A percentile compares a stretch with the other conserved stretches of the same genome.
phyloP scores from a whole-genome alignment of 1,140 invertebrate species.

The Brachionus koreanus region DNA sequence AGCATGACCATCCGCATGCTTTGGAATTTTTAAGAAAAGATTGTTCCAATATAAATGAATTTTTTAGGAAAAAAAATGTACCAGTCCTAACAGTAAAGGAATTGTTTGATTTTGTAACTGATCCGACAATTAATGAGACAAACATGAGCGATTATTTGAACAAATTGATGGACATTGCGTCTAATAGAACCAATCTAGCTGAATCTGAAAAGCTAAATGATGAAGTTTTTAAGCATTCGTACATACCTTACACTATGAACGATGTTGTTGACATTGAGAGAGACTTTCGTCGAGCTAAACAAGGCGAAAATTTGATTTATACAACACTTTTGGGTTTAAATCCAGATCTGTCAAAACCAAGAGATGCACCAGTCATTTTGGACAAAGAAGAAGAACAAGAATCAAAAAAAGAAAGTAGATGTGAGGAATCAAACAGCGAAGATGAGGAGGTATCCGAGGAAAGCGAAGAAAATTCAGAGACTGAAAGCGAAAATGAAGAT shows the following conservation, averaged over 20 bases:
- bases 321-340: slow-evolving; percentile 26
- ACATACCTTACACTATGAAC: slow-evolving; percentile 86
- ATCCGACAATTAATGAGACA: slow-evolving; percentile 72
- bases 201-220: slow-evolving; percentile 58
- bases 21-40: slow-evolving; percentile 90
- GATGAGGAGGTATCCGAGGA: slow-evolving; percentile 47
- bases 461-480: slow-evolving; percentile 45
- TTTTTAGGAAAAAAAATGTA: slow-evolving; percentile 82
- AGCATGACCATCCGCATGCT: slow-evolving; percentile 92
- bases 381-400: neutral
- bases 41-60: slow-evolving; percentile 85
- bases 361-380: neutral
- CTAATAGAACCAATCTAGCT: slow-evolving; percentile 50
- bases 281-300: slow-evolving; percentile 65
- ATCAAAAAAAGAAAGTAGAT: neutral
- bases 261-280: slow-evolving; percentile 85
- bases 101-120: slow-evolving; percentile 92
- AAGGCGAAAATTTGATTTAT: slow-evolving; percentile 64
- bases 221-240: slow-evolving; percentile 81
- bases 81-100: slow-evolving; percentile 73
- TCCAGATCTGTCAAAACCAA: slow-evolving; percentile 32
- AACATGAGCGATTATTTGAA: slow-evolving; percentile 71
- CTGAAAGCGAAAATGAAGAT: slow-evolving; percentile 57
- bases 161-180: slow-evolving; percentile 53
- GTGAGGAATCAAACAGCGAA: slow-evolving; percentile 52